phyloP scores from a whole-genome alignment of 1,140 invertebrate genomes.

The Neomicropteryx cornuta region DNA sequence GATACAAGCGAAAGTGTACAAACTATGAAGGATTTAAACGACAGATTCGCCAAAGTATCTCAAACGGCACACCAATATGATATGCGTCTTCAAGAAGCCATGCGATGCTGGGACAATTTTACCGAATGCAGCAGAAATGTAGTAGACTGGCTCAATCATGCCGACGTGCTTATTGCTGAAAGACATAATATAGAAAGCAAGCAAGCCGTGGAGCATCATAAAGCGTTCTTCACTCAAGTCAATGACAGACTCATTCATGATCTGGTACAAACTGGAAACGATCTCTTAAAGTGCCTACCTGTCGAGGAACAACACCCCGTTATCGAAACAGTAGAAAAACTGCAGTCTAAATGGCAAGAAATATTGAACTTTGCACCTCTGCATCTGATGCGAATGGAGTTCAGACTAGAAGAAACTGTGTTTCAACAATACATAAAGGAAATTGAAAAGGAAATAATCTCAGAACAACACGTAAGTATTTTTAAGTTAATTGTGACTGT shows the following conservation, averaged over 20 bases:
- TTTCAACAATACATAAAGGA: conserved; percentile 79
- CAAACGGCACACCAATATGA: conserved; percentile 68
- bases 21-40: conserved; percentile 67
- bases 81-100: conserved; percentile 63
- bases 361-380: conserved; percentile 68
- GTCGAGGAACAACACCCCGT: conserved; percentile 52
- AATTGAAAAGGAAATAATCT: conserved; percentile 78
- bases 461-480: conserved; percentile 56
- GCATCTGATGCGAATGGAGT: conserved; percentile 82
- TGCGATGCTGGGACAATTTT: conserved; percentile 78
- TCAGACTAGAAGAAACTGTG: conserved; percentile 71
- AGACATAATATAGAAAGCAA: conserved; percentile 64
- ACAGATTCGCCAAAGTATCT: conserved; percentile 66
- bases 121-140: conserved; percentile 66
- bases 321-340: conserved; percentile 54
- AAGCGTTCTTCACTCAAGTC: conserved; percentile 75
- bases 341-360: conserved; percentile 69
- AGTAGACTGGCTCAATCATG: conserved; percentile 75
- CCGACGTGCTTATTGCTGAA: conserved; percentile 72
- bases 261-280: conserved; percentile 65
- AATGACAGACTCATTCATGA: conserved; percentile 76
- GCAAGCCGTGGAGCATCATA: conserved; percentile 67
- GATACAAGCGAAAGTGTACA: conserved; percentile 58
- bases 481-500: background rate
- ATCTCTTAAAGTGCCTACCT: conserved; percentile 61